Evolutionary conservation across 2,888 invertebrate species (phyloP), one percentile per base, ranked within the genome.

Genomic region (Exephanes ischioxanthus): DNA sequence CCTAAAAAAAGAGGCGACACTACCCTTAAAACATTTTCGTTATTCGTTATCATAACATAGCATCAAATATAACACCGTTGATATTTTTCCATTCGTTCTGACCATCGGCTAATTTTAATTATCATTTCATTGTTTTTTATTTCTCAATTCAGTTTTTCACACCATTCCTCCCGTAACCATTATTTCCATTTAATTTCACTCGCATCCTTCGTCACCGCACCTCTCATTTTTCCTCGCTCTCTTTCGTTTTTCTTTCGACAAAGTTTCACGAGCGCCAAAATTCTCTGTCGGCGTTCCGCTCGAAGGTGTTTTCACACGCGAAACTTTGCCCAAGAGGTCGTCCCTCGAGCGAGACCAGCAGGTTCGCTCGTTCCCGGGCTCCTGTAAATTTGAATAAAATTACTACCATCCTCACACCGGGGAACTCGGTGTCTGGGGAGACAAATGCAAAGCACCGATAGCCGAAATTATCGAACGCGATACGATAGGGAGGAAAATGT

Each of bases 381-480:
- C 48, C 51, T 22, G 66, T 63, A 58, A 61, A 66, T 76, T 76
- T 63, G 63, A 76, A 66, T 76, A 66, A 48, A 33, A 76, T 66
- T 66, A 51, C 30, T 5, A 19, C 37, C n/a, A 19, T 30, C 37
- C 48, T 68, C 11, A 33, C 33, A 63, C 76, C 19, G 16, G 63
- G 51, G 19, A 76, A 66, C 33, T 66, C 66, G n/a, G 75, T n/a
- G 75, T 63, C 48, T 19, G 33, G 19, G 5, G 11, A 45, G 76
- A 26, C 30, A 66, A 66, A 63, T 63, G 66, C 63, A 53, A 51
- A 51, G 66, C 51, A 66, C 66, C 76, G 63, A 66, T 76, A 76
- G 66, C 22, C 76, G 19, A 16, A 76, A 76, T 76, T 76, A 66
- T 76, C 63, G 76, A 76, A 51, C 51, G 76, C 48, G 48, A 51